A percentile compares a stretch with the other conserved stretches of the same genome.
These are phyloP conservation scores for Lysandra coridon DNA, from an alignment of 2,888 invertebrate genomes.

Conservation along the genomic window DNA sequence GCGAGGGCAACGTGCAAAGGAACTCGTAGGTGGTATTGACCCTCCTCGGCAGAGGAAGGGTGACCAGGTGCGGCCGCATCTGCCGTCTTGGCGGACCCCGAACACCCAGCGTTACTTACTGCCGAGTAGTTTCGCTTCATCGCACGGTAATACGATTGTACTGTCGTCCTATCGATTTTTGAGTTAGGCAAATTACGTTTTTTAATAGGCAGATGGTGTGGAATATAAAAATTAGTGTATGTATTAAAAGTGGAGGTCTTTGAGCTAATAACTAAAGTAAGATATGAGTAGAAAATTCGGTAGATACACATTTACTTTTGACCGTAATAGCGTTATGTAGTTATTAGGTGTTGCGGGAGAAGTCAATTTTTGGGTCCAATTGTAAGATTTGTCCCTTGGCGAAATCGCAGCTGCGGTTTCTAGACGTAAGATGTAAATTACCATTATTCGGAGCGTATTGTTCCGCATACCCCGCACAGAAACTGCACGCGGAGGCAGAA, in stretches of 20 bases:
- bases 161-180: neutral
- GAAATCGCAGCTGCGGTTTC: conserved; percentile 74
- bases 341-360: neutral
- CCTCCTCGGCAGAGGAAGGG: conserved; percentile 69
- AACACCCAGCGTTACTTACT: conserved; percentile 57
- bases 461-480: conserved; percentile 62
- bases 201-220: neutral
- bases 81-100: conserved; percentile 68
- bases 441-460: conserved; percentile 72
- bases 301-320: neutral
- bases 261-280: neutral
- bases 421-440: conserved; percentile 80
- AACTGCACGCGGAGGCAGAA: conserved; percentile 76
- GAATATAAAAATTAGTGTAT: neutral
- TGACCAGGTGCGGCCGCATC: conserved; percentile 77
- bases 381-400: conserved; percentile 45
- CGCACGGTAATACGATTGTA: conserved; percentile 43
- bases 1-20: conserved; percentile 56
- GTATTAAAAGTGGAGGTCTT: neutral
- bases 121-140: conserved; percentile 62
- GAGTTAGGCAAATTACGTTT: neutral
- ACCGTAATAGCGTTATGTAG: neutral
- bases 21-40: conserved; percentile 77
- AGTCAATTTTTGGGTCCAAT: conserved; percentile 28
- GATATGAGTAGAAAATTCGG: neutral